Evolutionary conservation across 2,797 vertebrate species (phyloP).

Genomic region (Heliangelus exortis): DNA sequence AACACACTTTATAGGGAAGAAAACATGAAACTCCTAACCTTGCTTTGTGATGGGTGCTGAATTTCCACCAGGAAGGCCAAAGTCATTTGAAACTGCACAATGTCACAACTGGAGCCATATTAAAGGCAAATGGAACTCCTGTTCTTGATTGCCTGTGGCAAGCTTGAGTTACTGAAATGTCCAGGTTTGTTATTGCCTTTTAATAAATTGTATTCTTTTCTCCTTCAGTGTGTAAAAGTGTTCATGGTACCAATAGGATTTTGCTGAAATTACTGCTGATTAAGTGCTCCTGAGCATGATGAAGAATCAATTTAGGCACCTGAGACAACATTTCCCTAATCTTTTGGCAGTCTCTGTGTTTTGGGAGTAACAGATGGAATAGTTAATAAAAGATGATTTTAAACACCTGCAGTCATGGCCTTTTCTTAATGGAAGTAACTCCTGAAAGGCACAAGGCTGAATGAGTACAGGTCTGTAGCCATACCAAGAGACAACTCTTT

Average conservation of each 20-base stretch:
- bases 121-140: background rate
- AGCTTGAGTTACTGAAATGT: background rate
- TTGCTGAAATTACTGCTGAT: background rate
- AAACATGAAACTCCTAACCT: background rate
- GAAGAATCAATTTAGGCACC: rapidly evolving
- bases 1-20: background rate
- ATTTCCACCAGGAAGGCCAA: background rate
- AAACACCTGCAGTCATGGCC: background rate
- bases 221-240: too few relatives aligned
- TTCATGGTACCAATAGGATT: rapidly evolving
- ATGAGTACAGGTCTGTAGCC: background rate
- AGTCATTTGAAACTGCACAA: rapidly evolving
- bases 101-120: background rate
- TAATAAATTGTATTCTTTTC: background rate
- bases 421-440: background rate
- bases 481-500: background rate
- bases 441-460: background rate
- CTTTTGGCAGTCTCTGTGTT: background rate
- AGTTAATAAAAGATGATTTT: rapidly evolving
- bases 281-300: background rate
- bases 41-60: background rate
- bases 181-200: background rate
- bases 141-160: too few relatives aligned
- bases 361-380: background rate
- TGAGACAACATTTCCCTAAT: background rate